A percentile compares a stretch with the other conserved stretches of the same genome.
Conservation (phyloP, 2,888 invertebrate genomes). For the Odontocerum albicorne region DNA sequence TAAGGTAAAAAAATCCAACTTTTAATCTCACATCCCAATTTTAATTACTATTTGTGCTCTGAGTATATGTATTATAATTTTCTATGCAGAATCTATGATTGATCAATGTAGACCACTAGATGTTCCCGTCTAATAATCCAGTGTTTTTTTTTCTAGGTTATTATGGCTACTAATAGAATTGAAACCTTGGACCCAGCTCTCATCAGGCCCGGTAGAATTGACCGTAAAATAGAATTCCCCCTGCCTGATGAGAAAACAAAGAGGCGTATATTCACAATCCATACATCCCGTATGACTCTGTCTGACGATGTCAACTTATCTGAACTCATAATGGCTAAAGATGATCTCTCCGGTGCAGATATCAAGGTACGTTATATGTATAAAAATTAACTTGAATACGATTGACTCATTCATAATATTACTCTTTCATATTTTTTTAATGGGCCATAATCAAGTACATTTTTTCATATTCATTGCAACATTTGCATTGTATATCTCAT, state of each 20-base stretch:
- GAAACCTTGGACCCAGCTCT: slow-evolving; percentile 98
- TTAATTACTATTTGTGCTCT: too few relatives aligned
- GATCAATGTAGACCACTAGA: background rate
- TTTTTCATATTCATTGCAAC: too few relatives aligned
- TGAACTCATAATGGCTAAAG: slow-evolving; percentile 98
- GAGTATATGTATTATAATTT: too few relatives aligned
- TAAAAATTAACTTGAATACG: slow-evolving; percentile 3
- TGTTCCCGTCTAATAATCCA: background rate
- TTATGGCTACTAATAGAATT: slow-evolving; percentile 98
- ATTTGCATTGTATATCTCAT: too few relatives aligned
- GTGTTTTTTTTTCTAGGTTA: slow-evolving; percentile 61
- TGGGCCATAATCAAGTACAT: too few relatives aligned
- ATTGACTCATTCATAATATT: background rate
- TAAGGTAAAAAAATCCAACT: too few relatives aligned
- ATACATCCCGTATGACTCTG: slow-evolving; percentile 98
- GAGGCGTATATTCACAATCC: slow-evolving; percentile 94
- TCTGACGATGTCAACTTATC: slow-evolving; percentile 95
- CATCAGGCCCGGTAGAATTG: slow-evolving; percentile 97
- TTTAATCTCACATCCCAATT: too few relatives aligned
- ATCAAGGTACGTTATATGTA: slow-evolving; percentile 67
- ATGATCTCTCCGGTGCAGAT: slow-evolving; percentile 97
- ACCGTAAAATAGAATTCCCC: slow-evolving; percentile 99
- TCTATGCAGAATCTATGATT: background rate
- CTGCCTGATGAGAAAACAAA: slow-evolving; percentile 99
- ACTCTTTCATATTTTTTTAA: too few relatives aligned